phyloP scores from a whole-genome alignment of 1,140 invertebrate genomes.

The Ceratosolen fusciceps region DNA sequence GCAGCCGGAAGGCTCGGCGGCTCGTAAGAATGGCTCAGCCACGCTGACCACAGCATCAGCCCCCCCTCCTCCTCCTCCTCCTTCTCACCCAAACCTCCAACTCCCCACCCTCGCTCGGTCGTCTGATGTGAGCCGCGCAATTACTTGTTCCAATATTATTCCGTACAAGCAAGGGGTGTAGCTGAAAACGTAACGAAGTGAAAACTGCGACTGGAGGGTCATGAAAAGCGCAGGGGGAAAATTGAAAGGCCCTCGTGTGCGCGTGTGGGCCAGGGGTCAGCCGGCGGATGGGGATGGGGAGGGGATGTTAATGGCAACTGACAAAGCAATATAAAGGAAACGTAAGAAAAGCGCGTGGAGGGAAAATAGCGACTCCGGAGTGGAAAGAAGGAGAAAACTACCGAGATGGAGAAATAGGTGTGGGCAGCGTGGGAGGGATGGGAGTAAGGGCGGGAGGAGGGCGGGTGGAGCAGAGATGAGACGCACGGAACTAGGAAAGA shows the following conservation, averaged over 20 bases:
- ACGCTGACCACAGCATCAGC: not conserved
- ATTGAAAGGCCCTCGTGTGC: not conserved
- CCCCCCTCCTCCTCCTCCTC: too few relatives aligned
- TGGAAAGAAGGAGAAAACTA: not conserved
- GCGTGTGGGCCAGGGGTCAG: not conserved
- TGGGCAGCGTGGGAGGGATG: not conserved
- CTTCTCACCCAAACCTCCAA: too few relatives aligned
- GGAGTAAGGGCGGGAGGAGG: not conserved
- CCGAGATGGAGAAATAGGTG: not conserved
- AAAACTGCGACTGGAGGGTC: constrained; percentile 7
- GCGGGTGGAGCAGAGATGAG: not conserved
- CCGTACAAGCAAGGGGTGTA: constrained; percentile 2
- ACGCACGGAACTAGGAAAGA: not conserved
- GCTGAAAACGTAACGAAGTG: constrained; percentile 29
- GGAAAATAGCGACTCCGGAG: not conserved
- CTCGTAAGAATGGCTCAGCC: not conserved
- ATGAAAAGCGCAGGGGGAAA: not conserved
- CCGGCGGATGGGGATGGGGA: not conserved
- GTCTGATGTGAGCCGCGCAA: not conserved
- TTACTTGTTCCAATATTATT: not conserved
- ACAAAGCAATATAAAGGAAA: constrained; percentile 9
- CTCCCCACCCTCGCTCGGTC: too few relatives aligned
- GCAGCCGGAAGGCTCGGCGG: too few relatives aligned
- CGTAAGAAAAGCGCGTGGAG: constrained; percentile 20
- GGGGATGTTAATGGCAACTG: not conserved